phyloP scores from a whole-genome alignment of 1,140 invertebrate genomes.

The Halesus radiatus region DNA sequence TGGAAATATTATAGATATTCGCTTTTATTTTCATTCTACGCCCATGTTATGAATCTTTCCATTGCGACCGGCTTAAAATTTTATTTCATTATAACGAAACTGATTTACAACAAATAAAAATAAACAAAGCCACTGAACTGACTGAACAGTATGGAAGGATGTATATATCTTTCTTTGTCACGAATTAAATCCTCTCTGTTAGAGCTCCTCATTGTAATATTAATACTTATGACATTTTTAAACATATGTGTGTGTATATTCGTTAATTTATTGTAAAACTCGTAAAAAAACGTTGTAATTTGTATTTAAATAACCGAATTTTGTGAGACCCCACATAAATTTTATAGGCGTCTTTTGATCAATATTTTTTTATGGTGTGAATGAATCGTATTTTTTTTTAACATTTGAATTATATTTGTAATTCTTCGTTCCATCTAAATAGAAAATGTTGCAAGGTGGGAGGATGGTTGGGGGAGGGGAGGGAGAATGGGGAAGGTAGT shows the following conservation, averaged over 20 bases:
- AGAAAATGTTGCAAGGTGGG: no score
- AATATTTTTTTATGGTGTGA: no score
- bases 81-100: conserved; percentile 40
- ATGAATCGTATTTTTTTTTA: no score
- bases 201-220: not conserved
- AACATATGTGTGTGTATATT: not conserved
- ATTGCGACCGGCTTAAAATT: conserved; percentile 3
- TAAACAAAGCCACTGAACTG: conserved; percentile 26
- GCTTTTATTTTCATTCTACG: not conserved
- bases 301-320: not conserved
- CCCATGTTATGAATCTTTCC: conserved; percentile 5
- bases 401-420: no score
- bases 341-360: no score
- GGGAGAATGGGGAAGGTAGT: no score
- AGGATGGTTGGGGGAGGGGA: no score
- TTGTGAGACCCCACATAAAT: no score
- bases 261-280: conserved; percentile 4
- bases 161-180: conserved; percentile 45
- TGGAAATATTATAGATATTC: no score
- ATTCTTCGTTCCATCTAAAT: no score
- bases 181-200: conserved; percentile 32
- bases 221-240: conserved; percentile 24
- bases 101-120: conserved; percentile 49
- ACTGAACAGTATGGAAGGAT: conserved; percentile 42
- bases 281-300: not conserved